phyloP scores from a whole-genome alignment of 1,140 invertebrate genomes.

The Temnothorax longispinosus region DNA sequence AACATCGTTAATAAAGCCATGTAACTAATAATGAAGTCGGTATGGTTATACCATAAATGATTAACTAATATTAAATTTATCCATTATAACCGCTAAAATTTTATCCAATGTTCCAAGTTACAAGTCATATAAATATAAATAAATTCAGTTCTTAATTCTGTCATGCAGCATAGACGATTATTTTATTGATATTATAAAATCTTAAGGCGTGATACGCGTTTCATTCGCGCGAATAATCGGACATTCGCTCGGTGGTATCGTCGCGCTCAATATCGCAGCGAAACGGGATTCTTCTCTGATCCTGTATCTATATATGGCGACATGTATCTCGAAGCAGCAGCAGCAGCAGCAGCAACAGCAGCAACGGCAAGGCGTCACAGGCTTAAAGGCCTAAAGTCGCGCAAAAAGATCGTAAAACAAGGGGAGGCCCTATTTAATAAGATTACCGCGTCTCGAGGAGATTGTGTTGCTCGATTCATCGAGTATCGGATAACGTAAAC shows the following conservation, averaged over 20 bases:
- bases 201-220: neutral
- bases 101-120: neutral
- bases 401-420: constrained; percentile 81
- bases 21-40: neutral
- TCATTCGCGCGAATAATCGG: constrained; percentile 68
- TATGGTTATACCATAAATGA: neutral
- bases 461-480: constrained; percentile 77
- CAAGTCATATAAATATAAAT: neutral
- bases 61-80: neutral
- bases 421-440: constrained; percentile 80
- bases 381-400: constrained; percentile 76
- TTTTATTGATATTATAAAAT: constrained; percentile 25
- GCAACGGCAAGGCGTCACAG: constrained; percentile 61
- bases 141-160: neutral
- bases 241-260: constrained; percentile 26
- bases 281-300: constrained; percentile 72
- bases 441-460: constrained; percentile 78
- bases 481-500: constrained; percentile 77
- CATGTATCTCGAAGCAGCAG: constrained; percentile 56
- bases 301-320: constrained; percentile 60
- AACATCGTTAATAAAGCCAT: neutral
- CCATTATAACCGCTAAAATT: neutral
- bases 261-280: constrained; percentile 63
- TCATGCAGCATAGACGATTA: neutral
- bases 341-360: constrained; percentile 44